phyloP scores from a whole-genome alignment of 92 coral and sea anemone genomes.

The Zoanthus solanderi region DNA sequence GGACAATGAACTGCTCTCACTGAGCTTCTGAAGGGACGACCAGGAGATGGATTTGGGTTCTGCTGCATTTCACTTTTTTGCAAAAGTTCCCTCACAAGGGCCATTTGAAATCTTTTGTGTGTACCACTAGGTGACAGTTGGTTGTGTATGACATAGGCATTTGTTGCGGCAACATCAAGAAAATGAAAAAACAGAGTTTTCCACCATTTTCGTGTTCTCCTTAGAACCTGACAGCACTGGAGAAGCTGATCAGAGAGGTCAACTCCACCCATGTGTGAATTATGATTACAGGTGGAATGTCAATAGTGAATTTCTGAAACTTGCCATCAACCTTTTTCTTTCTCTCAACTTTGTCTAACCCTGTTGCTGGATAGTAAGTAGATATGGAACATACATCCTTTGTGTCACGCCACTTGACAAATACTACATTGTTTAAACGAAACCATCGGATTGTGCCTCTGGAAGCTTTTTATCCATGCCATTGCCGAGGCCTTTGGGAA shows the following conservation, averaged over 20 bases:
- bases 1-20: no score
- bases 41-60: no score
- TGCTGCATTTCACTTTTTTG: no score
- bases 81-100: no score
- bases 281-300: background rate
- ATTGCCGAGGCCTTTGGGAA: background rate
- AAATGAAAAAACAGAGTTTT: background rate
- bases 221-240: background rate
- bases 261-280: background rate
- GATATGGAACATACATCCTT: constrained; percentile 4
- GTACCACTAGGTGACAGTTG: no score
- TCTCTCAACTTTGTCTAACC: background rate
- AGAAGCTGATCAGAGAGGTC: constrained; percentile 1
- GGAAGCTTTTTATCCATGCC: background rate
- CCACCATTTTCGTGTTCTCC: background rate
- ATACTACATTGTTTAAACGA: background rate
- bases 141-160: no score
- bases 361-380: constrained; percentile 14
- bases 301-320: background rate
- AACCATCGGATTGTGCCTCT: constrained; percentile 17
- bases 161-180: no score
- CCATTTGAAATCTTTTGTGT: no score
- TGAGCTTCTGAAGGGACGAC: no score
- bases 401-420: constrained; percentile 31
- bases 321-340: background rate